phyloP scores from a whole-genome alignment of 2,113 vertebrate species.

The Oncorhynchus clarkii region DNA sequence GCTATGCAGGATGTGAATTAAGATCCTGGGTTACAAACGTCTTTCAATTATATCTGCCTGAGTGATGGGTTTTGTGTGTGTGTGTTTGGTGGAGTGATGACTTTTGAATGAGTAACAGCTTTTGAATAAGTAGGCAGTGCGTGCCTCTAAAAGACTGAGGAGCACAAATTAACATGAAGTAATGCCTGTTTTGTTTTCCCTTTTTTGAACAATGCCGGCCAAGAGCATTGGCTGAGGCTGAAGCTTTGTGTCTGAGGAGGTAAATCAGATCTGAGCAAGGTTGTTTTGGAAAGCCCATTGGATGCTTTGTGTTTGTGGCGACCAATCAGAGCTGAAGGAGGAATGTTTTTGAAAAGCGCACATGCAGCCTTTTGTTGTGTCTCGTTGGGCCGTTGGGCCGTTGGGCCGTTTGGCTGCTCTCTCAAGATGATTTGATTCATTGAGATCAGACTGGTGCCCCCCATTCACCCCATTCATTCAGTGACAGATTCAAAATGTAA shows the following conservation, averaged over 20 bases:
- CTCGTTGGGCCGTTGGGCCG: slow-evolving; percentile 25
- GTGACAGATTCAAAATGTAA: slow-evolving; percentile 62
- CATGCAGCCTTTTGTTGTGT: slow-evolving; percentile 35
- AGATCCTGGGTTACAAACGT: slow-evolving; percentile 53
- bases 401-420: slow-evolving; percentile 41
- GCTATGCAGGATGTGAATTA: slow-evolving; percentile 50
- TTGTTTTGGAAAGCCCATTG: slow-evolving; percentile 50
- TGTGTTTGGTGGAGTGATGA: slow-evolving; percentile 18
- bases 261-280: slow-evolving; percentile 43
- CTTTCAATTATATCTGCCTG: slow-evolving; percentile 51
- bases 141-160: slow-evolving; percentile 4
- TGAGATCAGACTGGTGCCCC: slow-evolving; percentile 24
- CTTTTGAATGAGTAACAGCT: neutral
- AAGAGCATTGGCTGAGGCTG: slow-evolving; percentile 40
- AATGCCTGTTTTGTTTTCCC: slow-evolving; percentile 9
- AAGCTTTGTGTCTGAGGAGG: slow-evolving; percentile 18
- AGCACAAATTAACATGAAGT: slow-evolving; percentile 25
- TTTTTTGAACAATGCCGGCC: slow-evolving; percentile 41
- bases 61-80: slow-evolving; percentile 46
- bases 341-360: slow-evolving; percentile 25
- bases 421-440: slow-evolving; percentile 31
- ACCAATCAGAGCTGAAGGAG: slow-evolving; percentile 8
- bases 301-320: neutral
- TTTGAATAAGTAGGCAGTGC: neutral
- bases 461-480: slow-evolving; percentile 34